These are phyloP conservation scores for Chrysopa pallens DNA, from an alignment of 1,140 invertebrate genomes.

Conservation along the genomic window DNA sequence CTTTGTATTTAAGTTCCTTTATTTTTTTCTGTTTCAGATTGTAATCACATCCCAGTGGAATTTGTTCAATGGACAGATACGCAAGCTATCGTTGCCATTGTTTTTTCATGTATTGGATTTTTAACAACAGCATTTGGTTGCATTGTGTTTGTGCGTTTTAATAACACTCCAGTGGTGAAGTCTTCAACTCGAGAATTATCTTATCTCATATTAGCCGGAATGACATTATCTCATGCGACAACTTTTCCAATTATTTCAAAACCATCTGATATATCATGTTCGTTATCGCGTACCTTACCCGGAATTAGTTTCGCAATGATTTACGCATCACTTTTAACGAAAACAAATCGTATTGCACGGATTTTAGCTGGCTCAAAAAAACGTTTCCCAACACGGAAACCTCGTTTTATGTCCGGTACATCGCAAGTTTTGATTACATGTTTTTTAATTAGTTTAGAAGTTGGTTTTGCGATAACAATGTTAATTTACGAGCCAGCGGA, in stretches of 20 bases:
- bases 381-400: conserved; percentile 58
- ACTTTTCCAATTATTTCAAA: conserved; percentile 52
- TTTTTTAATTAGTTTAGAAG: conserved; percentile 49
- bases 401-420: conserved; percentile 37
- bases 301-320: conserved; percentile 69
- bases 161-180: conserved; percentile 66
- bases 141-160: conserved; percentile 43
- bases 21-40: conserved; percentile 13
- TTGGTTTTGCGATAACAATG: conserved; percentile 46
- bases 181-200: conserved; percentile 70
- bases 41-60: conserved; percentile 24
- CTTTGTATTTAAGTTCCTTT: neutral
- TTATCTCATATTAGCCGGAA: conserved; percentile 44
- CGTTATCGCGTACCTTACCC: conserved; percentile 46
- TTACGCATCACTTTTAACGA: conserved; percentile 65
- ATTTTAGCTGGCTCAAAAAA: conserved; percentile 72
- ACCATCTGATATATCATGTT: conserved; percentile 47
- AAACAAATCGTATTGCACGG: conserved; percentile 71
- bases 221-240: conserved; percentile 27
- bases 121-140: conserved; percentile 40
- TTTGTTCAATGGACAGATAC: conserved; percentile 36
- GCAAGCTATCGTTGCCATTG: conserved; percentile 46
- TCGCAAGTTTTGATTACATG: conserved; percentile 44
- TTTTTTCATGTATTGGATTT: conserved; percentile 45
- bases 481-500: conserved; percentile 48